These are phyloP conservation scores for Andrena dorsata DNA, from an alignment of 2,888 invertebrate species.

Conservation along the genomic window DNA sequence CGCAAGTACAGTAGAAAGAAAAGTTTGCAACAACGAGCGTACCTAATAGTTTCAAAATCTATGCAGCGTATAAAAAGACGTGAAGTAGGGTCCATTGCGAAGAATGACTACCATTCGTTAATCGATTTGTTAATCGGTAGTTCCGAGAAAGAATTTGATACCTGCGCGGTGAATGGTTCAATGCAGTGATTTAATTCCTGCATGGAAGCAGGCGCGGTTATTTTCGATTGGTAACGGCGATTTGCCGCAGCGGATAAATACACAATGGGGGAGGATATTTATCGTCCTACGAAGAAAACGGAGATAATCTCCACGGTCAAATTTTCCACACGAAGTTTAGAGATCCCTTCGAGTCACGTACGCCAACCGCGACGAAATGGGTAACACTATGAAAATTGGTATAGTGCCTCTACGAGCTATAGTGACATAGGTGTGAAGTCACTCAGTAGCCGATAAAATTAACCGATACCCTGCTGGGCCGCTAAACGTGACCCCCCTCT, in stretches of 20 bases:
- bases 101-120: too few relatives aligned
- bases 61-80: too few relatives aligned
- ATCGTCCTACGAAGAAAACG: neutral
- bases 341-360: slow-evolving; percentile 3
- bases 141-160: too few relatives aligned
- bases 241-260: neutral
- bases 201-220: neutral
- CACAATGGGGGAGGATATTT: neutral
- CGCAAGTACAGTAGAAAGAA: slow-evolving; percentile 29
- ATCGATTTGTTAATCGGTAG: too few relatives aligned
- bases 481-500: too few relatives aligned
- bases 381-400: neutral
- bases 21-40: neutral
- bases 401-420: too few relatives aligned
- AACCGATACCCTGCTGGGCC: too few relatives aligned
- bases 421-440: too few relatives aligned
- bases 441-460: too few relatives aligned
- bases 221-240: neutral
- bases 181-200: neutral
- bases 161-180: neutral
- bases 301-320: slow-evolving; percentile 13
- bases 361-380: neutral
- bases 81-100: too few relatives aligned
- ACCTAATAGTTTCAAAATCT: too few relatives aligned
- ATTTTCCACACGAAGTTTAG: slow-evolving; percentile 14